Base-by-base conservation (phyloP, 2,113 vertebrate species). In the Lipophrys pholis region DNA sequence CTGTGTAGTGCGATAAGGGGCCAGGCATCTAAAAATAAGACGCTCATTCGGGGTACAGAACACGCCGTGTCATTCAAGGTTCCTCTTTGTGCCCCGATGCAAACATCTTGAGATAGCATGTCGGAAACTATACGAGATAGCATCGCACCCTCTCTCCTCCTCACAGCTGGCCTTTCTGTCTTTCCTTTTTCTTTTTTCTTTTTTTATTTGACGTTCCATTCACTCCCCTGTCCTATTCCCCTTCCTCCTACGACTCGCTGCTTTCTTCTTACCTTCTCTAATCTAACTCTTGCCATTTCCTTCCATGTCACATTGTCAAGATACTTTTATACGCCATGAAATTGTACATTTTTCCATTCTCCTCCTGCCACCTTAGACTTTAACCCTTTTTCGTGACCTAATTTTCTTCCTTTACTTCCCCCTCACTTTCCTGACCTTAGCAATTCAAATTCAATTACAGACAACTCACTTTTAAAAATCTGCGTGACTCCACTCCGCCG, bases 1-100 rank as follows among this genome's bases (percentile, higher is more conserved):
- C 89, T 92, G 90, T 82, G 74, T 11, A 54, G 75, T 54, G 81
- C 82, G 90, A 91, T 92, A 92, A 91, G 82, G 21, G 76, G 48
- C 76, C 45, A 7, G 42, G 59, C 16, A 67, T 69, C 86, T 90
- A 89, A 91, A 91, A 91, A 89, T 92, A 90, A 41, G 53, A 9
- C 3, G 1, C 57, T 83, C 57, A 52, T 69, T 87, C 36, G 11
- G 40, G 40, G 41, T 69, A 73, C 69, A 75, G 76, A 84, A 73
- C 68, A 59, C 35, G 16, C 30, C 0, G 40, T 82, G 81, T 85
- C 87, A 86, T 88, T 89, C 84, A 86, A 66, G 56, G 69, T 73
- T 69, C 60, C 60, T 75, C 38, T 83, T 84, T 85, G 68, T 78
- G 78, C 38, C 65, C 66, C 8, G 12, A 54, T 72, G 74, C 73